Conservation (phyloP, 2,888 invertebrate species). For the Holacanthella duospinosa region DNA sequence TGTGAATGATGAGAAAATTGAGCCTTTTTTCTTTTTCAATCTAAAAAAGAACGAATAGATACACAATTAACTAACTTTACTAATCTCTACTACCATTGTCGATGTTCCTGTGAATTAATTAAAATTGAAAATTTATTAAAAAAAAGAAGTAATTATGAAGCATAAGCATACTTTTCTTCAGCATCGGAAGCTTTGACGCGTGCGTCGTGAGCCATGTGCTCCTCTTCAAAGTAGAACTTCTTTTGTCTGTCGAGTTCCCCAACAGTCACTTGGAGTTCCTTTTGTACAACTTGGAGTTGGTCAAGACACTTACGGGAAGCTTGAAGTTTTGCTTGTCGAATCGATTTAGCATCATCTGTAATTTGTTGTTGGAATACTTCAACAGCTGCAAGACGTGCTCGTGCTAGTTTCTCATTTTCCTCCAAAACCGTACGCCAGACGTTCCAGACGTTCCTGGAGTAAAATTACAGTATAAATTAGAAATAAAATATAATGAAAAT, state of each 20-base stretch:
- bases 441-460: conserved; percentile 83
- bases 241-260: conserved; percentile 87
- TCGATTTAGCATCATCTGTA: conserved; percentile 79
- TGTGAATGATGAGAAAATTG: conserved; percentile 90
- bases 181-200: conserved; percentile 89
- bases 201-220: conserved; percentile 89
- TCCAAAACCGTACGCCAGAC: conserved; percentile 94
- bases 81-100: neutral
- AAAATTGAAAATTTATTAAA: neutral
- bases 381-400: conserved; percentile 80
- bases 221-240: conserved; percentile 89
- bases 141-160: neutral
- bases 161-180: conserved; percentile 65
- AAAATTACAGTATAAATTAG: conserved; percentile 40
- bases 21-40: conserved; percentile 89
- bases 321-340: conserved; percentile 71
- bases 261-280: conserved; percentile 75
- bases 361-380: conserved; percentile 92
- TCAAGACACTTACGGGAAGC: conserved; percentile 74
- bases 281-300: conserved; percentile 72
- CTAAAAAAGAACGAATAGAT: conserved; percentile 45
- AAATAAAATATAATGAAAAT: neutral
- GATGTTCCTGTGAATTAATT: neutral
- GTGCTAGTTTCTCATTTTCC: conserved; percentile 85
- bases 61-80: neutral